Conservation (phyloP, 1,140 invertebrate species). For the Berghia stephanieae region DNA sequence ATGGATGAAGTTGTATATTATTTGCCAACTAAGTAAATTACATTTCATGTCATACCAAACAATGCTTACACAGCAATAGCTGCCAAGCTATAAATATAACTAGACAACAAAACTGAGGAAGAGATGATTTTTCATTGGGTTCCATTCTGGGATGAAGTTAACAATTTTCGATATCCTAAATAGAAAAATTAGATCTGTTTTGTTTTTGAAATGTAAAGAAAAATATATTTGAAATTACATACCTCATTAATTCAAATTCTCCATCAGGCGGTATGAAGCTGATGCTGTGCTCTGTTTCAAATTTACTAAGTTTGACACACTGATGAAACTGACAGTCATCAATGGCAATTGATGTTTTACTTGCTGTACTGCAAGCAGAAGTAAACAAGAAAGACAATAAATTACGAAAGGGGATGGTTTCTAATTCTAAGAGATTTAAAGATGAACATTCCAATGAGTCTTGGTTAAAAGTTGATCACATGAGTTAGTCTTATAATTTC, state of each 20-base stretch:
- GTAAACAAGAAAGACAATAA: not conserved
- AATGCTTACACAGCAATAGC: no score
- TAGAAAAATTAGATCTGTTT: not conserved
- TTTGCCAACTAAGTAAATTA: no score
- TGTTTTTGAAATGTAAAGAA: not conserved
- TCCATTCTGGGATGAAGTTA: not conserved
- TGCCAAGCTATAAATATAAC: no score
- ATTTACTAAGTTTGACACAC: conserved; percentile 99
- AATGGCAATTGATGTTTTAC: conserved; percentile 86
- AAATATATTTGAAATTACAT: conserved; percentile 46
- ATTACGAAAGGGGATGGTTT: not conserved
- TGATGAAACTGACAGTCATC: conserved; percentile 99
- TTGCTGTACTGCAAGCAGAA: conserved; percentile 35
- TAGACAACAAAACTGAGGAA: no score
- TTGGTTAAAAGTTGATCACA: no score
- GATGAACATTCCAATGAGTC: no score
- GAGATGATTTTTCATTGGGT: no score
- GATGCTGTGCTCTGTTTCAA: conserved; percentile 99
- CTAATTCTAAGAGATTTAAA: not conserved
- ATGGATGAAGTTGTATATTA: no score
- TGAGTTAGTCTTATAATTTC: no score
- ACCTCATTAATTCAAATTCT: conserved; percentile 99
- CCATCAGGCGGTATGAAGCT: conserved; percentile 99
- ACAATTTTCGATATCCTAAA: not conserved
- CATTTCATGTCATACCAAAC: no score